Evolutionary conservation across 1,140 invertebrate genomes (phyloP), one percentile per base, ranked within the genome.

Genomic region (Trialeurodes vaporariorum): DNA sequence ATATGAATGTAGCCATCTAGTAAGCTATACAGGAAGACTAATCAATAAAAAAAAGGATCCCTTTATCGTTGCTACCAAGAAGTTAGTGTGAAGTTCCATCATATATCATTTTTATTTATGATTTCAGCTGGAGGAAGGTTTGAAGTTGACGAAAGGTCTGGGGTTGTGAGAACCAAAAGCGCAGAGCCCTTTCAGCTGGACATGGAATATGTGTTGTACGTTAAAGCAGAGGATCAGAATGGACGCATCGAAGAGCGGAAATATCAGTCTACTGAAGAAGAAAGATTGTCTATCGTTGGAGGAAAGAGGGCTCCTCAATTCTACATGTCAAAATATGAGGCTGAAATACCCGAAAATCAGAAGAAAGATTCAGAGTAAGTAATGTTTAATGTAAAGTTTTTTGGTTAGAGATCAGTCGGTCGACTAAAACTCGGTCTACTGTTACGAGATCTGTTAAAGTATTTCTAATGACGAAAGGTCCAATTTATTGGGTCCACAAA

Each of bases 291-390:
- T 23, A 96, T 96, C 75, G 92, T 96, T 23, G 94, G 93, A 24
- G 94, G 93, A 61, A 95, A 96, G 77, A 82, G 93, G 22, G 91
- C 93, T 0, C 94, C 94, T 0, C 94, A 96, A 77, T 96, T 96
- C 79, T 96, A 95, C 75, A 89, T 96, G 83, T 88, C 89, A 2
- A 90, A 88, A 72, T 96, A 96, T 76, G 92, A 94, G 75, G 92
- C 93, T 0, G 93, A 94, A 79, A 96, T 96, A 74, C 93, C 93
- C 1, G 94, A 96, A 79, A 96, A 96, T 78, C 91, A 95, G 79
- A 93, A 92, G 77, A 96, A 96, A 79, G 93, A 96, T 78, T 94
- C 93, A 25, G 93, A 96, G 93, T 96, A 83, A 87, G 87, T 85
- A 61, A n/a, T n/a, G n/a, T n/a, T n/a, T n/a, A n/a, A n/a, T n/a